These are phyloP conservation scores for Harpalus rubripes DNA, from an alignment of 2,888 invertebrate genomes.

Conservation along the genomic window DNA sequence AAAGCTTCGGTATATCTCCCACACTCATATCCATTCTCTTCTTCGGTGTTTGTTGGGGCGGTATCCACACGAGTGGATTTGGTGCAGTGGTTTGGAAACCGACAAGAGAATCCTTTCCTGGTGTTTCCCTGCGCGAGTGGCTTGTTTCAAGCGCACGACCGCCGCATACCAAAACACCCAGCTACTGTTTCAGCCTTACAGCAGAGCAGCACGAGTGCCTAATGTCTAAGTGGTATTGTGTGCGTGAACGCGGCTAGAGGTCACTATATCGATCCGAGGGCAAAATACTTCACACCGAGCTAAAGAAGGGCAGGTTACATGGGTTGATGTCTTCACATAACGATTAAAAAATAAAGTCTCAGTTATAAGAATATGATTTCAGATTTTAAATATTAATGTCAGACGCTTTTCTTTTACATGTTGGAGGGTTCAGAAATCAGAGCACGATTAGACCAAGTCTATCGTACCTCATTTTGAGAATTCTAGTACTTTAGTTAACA, in stretches of 20 bases:
- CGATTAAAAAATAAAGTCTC: neutral
- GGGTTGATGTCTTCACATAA: neutral
- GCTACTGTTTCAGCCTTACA: too few species aligned
- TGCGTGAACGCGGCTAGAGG: conserved; percentile 3
- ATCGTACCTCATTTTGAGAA: too few species aligned
- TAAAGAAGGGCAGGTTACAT: neutral
- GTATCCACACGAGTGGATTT: neutral
- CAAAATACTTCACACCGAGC: neutral
- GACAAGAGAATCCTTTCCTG: conserved; percentile 77
- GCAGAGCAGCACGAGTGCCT: neutral
- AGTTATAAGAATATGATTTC: too few species aligned
- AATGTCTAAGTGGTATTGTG: neutral
- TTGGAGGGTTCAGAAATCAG: too few species aligned
- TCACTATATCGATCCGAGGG: conserved; percentile 1
- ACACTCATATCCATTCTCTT: too few species aligned
- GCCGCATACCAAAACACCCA: conserved; percentile 53
- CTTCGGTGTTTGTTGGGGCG: neutral
- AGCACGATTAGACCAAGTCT: too few species aligned
- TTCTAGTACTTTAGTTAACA: too few species aligned
- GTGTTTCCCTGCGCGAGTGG: conserved; percentile 35
- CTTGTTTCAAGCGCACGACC: conserved; percentile 59
- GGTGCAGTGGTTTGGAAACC: conserved; percentile 75
- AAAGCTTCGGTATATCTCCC: too few species aligned
- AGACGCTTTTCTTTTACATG: too few species aligned
- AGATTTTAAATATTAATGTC: too few species aligned